Base-by-base conservation (phyloP, 1,140 invertebrate genomes). In the Drosophila tani region DNA sequence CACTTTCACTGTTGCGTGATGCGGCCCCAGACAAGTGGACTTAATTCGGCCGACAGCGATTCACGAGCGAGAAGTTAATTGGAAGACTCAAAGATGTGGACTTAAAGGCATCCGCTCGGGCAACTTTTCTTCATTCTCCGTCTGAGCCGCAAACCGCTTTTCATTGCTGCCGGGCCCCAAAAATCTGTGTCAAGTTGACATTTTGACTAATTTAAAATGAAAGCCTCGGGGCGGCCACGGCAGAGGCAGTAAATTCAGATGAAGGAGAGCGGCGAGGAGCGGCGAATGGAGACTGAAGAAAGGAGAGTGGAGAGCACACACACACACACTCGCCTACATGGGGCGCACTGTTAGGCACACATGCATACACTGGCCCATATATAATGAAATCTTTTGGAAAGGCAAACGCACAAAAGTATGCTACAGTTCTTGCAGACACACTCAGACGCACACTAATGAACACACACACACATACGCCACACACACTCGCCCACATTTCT, bases 131-230 rank as follows among this genome's bases (percentile, higher is more conserved):
- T 41, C 27, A 67, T 32, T 51, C 46, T 41, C 32, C 56, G 49
- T 64, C 56, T 81, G 32, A 55, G 57, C 81, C 50, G 38, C 59
- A 78, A 81, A 59, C 64, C 68, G 68, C 59, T 62, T 64, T 63
- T 75, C 67, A 71, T 77, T 78, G 77, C 79, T 84, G 51, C 41
- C 45, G 46, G 79, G 29, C 41, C 49, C 40, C 55, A 47, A 63
- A 86, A 88, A 87, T 87, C 81, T 87, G 81, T 91, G 87, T 91
- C 87, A 91, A 91, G 87, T 91, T 91, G 82, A 91, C 87, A 76
- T 91, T 91, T 87, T 87, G 74, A 83, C 87, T 91, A 91, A 91
- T 91, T 91, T 91, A 75, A 87, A 73, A 87, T 68, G 82, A 75
- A 67, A 56, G 64, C 70, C 64, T 62, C 32, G 35, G 43, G 45